Evolutionary conservation across 2,797 vertebrate genomes (phyloP), one percentile per base, ranked within the genome.

Genomic region (Mallotus villosus): DNA sequence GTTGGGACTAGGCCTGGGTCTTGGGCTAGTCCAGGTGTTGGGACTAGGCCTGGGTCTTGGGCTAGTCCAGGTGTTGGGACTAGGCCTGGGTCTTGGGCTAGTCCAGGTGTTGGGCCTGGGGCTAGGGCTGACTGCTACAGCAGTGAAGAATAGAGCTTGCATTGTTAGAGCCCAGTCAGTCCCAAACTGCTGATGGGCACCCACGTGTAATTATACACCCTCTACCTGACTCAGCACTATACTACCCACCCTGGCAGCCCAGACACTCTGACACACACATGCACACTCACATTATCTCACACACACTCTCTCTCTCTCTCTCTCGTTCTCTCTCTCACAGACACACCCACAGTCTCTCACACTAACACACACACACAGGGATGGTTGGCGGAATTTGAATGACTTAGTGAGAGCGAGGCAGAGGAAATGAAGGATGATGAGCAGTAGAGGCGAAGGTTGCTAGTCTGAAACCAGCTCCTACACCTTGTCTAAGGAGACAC

Each of bases 181-280:
- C 74, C 77, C 67, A 81, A 77, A 84, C 83, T 86, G 82, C 85
- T 91, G 88, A 90, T 84, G 83, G 85, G 84, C 78, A 85, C 82
- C 84, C 82, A 83, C 71, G 82, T 90, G 89, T 90, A 93, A 91
- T 91, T 88, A 86, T 87, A 92, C 71, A 84, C 85, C 73, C 68
- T 46, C 61, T 3, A 81, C 80, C 86, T 91, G 88, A 92, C 81
- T 92, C 89, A 90, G 89, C 89, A 85, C 63, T 66, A 61, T 41
- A 41, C 37, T 14, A 41, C 37, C 68, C 69, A 75, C 71, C 72
- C 66, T 81, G 84, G 80, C 84, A 87, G 75, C 67, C 66, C 59
- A 59, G 14, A 25, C 21, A 5, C 63, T 41, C 21, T 71, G 59
- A 75, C 67, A 29, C 59, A 29, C 68, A 32, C 16, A 17, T 49